phyloP scores from a whole-genome alignment of 92 coral and sea anemone species.

The Bergia puertoricense region DNA sequence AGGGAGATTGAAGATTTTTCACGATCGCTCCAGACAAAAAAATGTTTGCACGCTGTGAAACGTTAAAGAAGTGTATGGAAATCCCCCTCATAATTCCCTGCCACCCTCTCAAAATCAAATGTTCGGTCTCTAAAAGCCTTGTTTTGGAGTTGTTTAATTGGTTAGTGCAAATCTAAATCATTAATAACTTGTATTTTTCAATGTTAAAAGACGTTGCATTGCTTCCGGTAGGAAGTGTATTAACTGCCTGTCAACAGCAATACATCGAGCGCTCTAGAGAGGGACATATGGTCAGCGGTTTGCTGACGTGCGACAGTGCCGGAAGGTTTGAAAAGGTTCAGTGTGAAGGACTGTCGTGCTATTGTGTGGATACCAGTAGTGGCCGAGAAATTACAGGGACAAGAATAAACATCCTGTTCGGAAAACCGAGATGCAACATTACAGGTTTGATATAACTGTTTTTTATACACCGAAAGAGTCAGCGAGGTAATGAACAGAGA shows the following conservation, averaged over 20 bases:
- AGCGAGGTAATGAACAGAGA: not conserved
- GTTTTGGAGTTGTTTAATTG: too few relatives aligned
- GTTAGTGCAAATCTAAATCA: too few relatives aligned
- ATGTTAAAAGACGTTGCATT: not conserved
- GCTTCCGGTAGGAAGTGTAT: slow-evolving; percentile 42
- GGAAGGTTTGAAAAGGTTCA: slow-evolving; percentile 69
- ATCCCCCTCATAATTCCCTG: too few relatives aligned
- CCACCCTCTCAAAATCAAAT: too few relatives aligned
- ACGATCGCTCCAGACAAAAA: too few relatives aligned
- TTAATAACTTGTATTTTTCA: too few relatives aligned
- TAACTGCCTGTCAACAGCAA: slow-evolving; percentile 67
- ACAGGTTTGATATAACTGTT: slow-evolving; percentile 41
- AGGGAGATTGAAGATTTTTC: too few relatives aligned
- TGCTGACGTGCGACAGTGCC: slow-evolving; percentile 58
- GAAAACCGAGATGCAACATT: slow-evolving; percentile 69
- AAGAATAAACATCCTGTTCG: slow-evolving; percentile 47
- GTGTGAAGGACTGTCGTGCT: slow-evolving; percentile 66
- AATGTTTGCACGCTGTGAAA: too few relatives aligned
- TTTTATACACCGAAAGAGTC: not conserved
- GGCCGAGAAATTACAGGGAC: slow-evolving; percentile 62
- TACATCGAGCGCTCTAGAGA: slow-evolving; percentile 53
- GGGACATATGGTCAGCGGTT: slow-evolving; percentile 32
- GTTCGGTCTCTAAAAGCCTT: too few relatives aligned
- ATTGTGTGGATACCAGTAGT: slow-evolving; percentile 69
- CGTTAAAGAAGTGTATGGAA: too few relatives aligned